phyloP scores from a whole-genome alignment of 2,888 invertebrate species.

The Eupithecia vulgata region DNA sequence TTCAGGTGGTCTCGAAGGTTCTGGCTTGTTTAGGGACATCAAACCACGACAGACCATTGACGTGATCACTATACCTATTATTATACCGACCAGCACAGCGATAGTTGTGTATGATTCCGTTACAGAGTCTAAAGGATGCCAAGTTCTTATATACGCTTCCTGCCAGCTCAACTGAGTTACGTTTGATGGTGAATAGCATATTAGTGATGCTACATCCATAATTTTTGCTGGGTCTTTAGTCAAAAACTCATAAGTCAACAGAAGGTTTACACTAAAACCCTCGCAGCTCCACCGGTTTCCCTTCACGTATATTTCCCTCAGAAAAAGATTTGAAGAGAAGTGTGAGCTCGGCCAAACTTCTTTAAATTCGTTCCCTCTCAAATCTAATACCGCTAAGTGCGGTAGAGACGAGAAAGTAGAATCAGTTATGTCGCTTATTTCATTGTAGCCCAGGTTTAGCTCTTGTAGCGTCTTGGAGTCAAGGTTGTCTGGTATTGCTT shows the following conservation, averaged over 20 bases:
- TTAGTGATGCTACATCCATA: conserved; percentile 71
- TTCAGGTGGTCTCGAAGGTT: conserved; percentile 64
- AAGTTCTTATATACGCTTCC: conserved; percentile 86
- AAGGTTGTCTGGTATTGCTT: conserved; percentile 84
- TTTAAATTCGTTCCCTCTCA: conserved; percentile 89
- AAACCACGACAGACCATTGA: conserved; percentile 83
- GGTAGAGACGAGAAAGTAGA: conserved; percentile 85
- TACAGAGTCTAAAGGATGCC: conserved; percentile 78
- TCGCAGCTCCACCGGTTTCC: conserved; percentile 92
- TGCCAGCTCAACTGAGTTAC: conserved; percentile 88
- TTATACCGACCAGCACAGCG: conserved; percentile 79
- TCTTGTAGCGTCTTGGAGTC: conserved; percentile 84
- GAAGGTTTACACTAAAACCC: conserved; percentile 84
- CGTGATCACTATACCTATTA: conserved; percentile 82
- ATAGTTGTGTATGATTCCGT: conserved; percentile 82
- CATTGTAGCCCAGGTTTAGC: conserved; percentile 85
- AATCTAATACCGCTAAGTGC: conserved; percentile 85
- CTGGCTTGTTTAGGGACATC: conserved; percentile 71
- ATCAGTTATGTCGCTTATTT: conserved; percentile 85
- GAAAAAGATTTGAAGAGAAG: conserved; percentile 85
- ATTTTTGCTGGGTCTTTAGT: conserved; percentile 82
- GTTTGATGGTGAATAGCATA: conserved; percentile 87
- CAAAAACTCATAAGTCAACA: conserved; percentile 85
- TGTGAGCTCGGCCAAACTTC: conserved; percentile 84
- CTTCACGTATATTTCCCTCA: conserved; percentile 85